Evolutionary conservation across 1,140 invertebrate species (phyloP).

Genomic region (Zaprionus camerounensis): DNA sequence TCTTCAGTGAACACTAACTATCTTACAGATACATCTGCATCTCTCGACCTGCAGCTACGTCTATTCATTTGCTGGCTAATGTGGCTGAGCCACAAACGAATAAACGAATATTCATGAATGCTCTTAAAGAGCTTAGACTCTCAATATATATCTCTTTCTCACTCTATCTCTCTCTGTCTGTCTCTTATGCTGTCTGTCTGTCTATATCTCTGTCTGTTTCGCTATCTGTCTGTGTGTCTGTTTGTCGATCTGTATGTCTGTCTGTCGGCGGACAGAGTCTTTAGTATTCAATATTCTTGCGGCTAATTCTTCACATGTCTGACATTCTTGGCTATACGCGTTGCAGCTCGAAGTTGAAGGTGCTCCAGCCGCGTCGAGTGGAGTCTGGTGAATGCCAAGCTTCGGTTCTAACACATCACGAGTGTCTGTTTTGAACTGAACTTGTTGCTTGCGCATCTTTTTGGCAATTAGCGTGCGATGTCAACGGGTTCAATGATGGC

Average conservation of each 20-base stretch:
- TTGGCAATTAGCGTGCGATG: constrained; percentile 74
- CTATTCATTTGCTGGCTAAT: background rate
- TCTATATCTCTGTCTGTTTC: background rate
- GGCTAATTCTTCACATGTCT: constrained; percentile 10
- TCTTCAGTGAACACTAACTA: background rate
- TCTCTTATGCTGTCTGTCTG: no score
- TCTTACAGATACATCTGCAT: constrained; percentile 7
- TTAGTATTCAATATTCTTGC: constrained; percentile 9
- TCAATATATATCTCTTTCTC: background rate
- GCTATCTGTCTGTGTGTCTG: background rate
- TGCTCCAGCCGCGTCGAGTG: background rate
- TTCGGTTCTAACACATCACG: constrained; percentile 70
- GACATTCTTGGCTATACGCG: constrained; percentile 3
- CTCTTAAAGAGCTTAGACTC: background rate
- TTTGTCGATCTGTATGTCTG: background rate
- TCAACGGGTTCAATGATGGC: constrained; percentile 74
- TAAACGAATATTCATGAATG: constrained; percentile 7
- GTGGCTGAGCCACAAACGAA: background rate
- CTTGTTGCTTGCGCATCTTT: constrained; percentile 49
- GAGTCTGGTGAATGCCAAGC: constrained; percentile 39
- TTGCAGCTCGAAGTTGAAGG: background rate
- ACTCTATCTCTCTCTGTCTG: background rate
- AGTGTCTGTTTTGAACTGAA: constrained; percentile 55
- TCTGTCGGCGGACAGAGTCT: background rate
- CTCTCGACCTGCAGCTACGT: background rate